Base-by-base conservation (phyloP, 2,113 vertebrate species). In the Herpailurus yagouaroundi region DNA sequence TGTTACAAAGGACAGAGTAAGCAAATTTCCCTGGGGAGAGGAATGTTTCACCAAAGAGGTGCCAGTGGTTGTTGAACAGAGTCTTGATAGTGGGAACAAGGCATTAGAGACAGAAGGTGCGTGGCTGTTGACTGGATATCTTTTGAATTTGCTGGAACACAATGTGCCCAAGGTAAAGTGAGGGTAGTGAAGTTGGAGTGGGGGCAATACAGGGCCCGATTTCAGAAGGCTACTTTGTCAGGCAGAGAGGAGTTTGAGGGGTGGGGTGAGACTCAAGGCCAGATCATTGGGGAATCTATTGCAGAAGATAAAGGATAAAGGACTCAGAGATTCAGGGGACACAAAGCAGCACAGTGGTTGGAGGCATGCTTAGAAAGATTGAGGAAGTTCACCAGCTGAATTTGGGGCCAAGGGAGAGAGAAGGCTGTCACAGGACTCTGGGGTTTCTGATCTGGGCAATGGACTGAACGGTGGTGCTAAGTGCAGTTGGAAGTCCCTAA, bases 41-140 rank as follows among this genome's bases (percentile, higher is more conserved):
- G 18, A 93, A 45, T 68, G 45, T 18, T 90, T 94, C 55, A 94
- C 29, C 93, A 71, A 97, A 50, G 85, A 97, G 91, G 81, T 91
- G 86, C 60, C 21, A 85, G 52, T 80, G 8, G n/a, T 63, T 86
- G 68, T 50, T 93, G 76, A 89, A 85, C 27, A 88, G 82, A 97
- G 45, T 66, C 66, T 89, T 83, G 73, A 86, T 92, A 38, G 63
- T 73, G 60, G 68, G 81, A 50, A 96, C 45, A 93, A 55, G 10
- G n/a, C 15, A 48, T 91, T 86, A 38, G 12, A 83, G 82, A 57
- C 25, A 81, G 73, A 64, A 74, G 12, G 41, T 41, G 2, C 27
- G 9, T 80, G 13, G 38, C 14, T 82, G 41, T 85, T 95, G 31
- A 91, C 15, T 57, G 23, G 66, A 68, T 13, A 7, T 88, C 63